Evolutionary conservation across 2,113 vertebrate species (phyloP), one percentile per base, ranked within the genome.

Genomic region (Zingel zingel): DNA sequence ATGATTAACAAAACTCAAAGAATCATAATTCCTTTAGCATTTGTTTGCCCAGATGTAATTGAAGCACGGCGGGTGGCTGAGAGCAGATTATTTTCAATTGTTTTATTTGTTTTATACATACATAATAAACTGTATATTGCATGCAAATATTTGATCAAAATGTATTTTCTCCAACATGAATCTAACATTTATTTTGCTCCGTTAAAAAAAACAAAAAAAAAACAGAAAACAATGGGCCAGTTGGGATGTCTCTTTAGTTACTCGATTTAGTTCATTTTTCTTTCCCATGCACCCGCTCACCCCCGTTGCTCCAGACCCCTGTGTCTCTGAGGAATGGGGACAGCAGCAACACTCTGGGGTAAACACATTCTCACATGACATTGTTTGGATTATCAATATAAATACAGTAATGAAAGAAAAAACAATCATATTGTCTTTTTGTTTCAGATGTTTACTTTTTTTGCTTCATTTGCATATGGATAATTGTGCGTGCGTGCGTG

Each of bases 311-410:
- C 43, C 19, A 21, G 67, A 79, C 79, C 72, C 57, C 69, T 71
- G 57, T 73, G 66, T 76, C 65, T 81, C 62, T 73, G 81, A 81
- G 74, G 81, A 88, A 88, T 88, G 77, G 81, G 83, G 81, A 83
- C 83, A 84, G 50, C 81, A 86, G 74, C 83, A 76, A 53, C 77
- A 83, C 66, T 36, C 10, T 1, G 50, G 79, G 79, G 59, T 67
- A 61, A 88, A 81, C 43, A 2, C 56, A 33, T 65, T 72, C 61
- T 83, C 77, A 62, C 23, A 4, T 27, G 13, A 69, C n/a, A 51
- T 36, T 25, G 10, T 82, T 76, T 0, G 39, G 43, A 56, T 50
- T 76, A 27, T 70, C 45, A 11, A 43, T 43, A 65, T 2, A 36
- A 79, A 21, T 61, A 10, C 56, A 77, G 53, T n/a, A 9, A 48